Evolutionary conservation across 2,888 invertebrate genomes (phyloP).

Genomic region (Heteromyza rotundicornis): DNA sequence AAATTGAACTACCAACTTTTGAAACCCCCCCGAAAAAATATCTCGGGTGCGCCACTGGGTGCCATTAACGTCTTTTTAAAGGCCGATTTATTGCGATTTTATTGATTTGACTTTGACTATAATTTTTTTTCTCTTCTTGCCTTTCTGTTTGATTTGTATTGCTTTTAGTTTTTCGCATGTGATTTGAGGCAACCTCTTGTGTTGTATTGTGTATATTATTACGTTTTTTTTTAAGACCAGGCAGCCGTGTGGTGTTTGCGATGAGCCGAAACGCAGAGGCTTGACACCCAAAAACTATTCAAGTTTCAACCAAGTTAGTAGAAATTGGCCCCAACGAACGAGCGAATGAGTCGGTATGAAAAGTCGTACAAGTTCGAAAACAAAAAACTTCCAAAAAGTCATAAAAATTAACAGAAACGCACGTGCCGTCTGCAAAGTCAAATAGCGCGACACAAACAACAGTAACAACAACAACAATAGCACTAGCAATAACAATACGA

Average conservation of each 20-base stretch:
- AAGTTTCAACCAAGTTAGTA: no score
- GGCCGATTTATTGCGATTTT: slow-evolving; percentile 39
- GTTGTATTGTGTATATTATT: neutral
- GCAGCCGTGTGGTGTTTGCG: neutral
- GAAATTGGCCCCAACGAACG: no score
- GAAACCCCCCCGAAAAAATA: no score
- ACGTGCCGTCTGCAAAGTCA: slow-evolving; percentile 52
- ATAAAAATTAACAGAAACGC: slow-evolving; percentile 52
- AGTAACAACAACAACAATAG: neutral
- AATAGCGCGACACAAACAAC: slow-evolving; percentile 14
- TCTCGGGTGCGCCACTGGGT: no score
- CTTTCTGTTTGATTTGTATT: no score
- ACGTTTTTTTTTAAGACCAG: neutral
- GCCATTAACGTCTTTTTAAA: slow-evolving; percentile 34
- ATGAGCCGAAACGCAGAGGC: neutral
- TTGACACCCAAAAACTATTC: no score
- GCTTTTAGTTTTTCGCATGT: neutral
- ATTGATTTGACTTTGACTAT: slow-evolving; percentile 38
- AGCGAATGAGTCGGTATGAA: neutral
- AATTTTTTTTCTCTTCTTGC: slow-evolving; percentile 25
- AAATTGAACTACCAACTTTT: no score
- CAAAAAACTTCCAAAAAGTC: slow-evolving; percentile 32
- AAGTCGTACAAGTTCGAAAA: neutral
- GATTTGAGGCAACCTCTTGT: neutral
- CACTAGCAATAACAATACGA: slow-evolving; percentile 20